Evolutionary conservation across 2,113 vertebrate genomes (phyloP).

Genomic region (Triplophysa tibetana): DNA sequence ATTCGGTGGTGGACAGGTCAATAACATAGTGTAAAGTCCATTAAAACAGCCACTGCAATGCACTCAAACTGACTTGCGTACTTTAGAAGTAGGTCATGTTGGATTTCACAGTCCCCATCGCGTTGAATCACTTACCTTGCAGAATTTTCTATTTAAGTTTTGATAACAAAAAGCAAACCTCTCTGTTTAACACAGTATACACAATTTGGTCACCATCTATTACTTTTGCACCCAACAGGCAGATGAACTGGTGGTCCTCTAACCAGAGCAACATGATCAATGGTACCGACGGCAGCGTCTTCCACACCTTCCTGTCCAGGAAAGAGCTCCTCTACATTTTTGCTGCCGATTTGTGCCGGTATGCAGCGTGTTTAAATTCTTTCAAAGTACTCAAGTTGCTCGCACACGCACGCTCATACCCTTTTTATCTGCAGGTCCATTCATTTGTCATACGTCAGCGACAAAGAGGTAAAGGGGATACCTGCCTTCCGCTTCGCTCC

Average conservation of each 20-base stretch:
- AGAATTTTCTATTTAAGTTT: background rate
- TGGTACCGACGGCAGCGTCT: conserved; percentile 90
- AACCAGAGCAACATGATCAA: conserved; percentile 97
- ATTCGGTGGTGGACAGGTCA: conserved; percentile 6
- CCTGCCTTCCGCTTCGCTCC: conserved; percentile 85
- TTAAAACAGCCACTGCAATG: background rate
- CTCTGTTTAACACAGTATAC: no score
- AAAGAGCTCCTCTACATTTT: conserved; percentile 92
- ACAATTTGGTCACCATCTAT: background rate
- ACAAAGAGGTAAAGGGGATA: conserved; percentile 82
- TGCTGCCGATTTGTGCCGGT: conserved; percentile 95
- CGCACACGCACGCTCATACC: background rate
- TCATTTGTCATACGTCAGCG: conserved; percentile 84
- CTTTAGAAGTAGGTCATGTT: background rate
- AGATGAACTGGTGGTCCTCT: conserved; percentile 91
- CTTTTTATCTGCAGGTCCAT: conserved; percentile 78
- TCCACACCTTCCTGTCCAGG: conserved; percentile 86
- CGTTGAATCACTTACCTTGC: background rate
- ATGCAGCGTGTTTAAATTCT: conserved; percentile 8
- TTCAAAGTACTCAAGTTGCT: no score
- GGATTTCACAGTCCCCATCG: background rate
- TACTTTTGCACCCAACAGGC: conserved; percentile 45
- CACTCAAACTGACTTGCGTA: background rate
- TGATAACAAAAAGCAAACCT: no score
- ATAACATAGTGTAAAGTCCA: conserved; percentile 31